Conservation (phyloP, 37 sponge, comb jelly and placozoan species). For the Spongia lamella region DNA sequence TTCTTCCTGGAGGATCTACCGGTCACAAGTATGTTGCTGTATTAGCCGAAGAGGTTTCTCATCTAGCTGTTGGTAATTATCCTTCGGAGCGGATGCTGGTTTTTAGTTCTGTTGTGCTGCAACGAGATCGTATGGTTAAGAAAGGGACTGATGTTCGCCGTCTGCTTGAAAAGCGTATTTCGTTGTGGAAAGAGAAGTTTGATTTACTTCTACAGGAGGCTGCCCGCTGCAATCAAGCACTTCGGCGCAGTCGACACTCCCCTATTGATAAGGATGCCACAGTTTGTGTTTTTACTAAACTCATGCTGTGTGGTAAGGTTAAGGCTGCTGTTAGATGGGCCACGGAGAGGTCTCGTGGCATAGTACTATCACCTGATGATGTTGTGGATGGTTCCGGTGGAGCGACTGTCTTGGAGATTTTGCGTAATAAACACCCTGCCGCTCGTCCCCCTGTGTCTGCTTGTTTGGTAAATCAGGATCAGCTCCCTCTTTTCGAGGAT, state of each 20-base stretch:
- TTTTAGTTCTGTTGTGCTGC: neutral
- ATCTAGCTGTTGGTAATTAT: conserved; percentile 8
- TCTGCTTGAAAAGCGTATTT: neutral
- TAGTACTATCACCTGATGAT: no score
- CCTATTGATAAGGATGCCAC: no score
- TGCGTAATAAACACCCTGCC: no score
- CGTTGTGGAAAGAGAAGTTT: neutral
- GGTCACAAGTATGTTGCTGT: neutral
- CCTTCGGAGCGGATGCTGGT: neutral
- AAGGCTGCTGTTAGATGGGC: no score
- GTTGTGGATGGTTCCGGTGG: no score
- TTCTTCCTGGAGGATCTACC: neutral
- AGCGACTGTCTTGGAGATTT: no score
- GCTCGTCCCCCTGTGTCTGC: no score
- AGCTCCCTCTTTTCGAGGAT: conserved; percentile 27
- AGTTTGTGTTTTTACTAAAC: no score
- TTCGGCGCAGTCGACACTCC: no score
- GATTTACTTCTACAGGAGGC: neutral
- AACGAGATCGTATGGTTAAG: neutral
- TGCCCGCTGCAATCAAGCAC: neutral
- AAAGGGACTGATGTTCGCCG: conserved; percentile 5
- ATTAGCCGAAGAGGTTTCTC: neutral
- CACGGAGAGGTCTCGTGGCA: no score
- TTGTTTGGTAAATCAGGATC: no score
- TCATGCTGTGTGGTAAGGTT: no score